phyloP scores from a whole-genome alignment of 1,140 invertebrate genomes.

The Trichoplusia ni region DNA sequence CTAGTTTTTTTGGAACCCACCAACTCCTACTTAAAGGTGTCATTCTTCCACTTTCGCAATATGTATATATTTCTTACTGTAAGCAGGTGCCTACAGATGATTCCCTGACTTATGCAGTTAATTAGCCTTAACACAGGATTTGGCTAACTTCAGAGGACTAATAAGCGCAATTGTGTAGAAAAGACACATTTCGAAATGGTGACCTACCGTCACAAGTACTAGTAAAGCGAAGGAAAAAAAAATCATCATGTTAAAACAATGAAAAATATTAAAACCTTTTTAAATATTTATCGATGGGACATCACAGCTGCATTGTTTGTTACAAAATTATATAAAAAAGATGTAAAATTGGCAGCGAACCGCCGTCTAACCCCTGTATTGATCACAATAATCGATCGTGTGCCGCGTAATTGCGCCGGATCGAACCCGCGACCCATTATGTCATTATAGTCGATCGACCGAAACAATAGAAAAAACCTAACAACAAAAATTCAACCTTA shows the following conservation, averaged over 20 bases:
- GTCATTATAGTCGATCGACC: slow-evolving; percentile 76
- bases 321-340: slow-evolving; percentile 75
- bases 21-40: no score
- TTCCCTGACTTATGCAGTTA: no score
- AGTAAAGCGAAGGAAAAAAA: no score
- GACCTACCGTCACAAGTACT: no score
- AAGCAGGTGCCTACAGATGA: no score
- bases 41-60: no score
- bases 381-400: slow-evolving; percentile 81
- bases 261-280: background rate
- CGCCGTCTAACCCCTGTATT: slow-evolving; percentile 78
- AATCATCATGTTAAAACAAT: background rate
- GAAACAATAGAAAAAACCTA: slow-evolving; percentile 67
- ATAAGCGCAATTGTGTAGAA: no score
- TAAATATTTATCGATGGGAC: slow-evolving; percentile 58
- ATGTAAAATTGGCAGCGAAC: slow-evolving; percentile 79
- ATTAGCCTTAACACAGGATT: no score
- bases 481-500: slow-evolving; percentile 27
- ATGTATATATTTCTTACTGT: no score
- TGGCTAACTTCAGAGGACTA: no score
- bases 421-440: slow-evolving; percentile 77
- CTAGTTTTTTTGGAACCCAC: no score
- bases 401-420: slow-evolving; percentile 78
- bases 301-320: slow-evolving; percentile 66
- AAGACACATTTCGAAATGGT: no score